Base-by-base conservation (phyloP, 2,888 invertebrate genomes). In the Flexamia atlantica region DNA sequence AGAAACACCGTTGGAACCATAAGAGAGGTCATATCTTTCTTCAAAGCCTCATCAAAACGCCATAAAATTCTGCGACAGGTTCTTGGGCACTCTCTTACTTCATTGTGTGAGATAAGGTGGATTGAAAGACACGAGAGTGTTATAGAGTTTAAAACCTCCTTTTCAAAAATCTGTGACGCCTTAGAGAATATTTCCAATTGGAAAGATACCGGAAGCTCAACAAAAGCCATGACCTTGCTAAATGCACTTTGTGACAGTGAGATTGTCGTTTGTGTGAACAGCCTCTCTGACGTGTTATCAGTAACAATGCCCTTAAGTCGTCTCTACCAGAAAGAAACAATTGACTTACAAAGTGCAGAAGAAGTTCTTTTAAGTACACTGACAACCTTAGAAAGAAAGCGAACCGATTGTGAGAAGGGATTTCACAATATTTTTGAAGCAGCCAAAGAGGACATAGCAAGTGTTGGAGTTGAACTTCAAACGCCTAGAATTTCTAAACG, bases 341-440 rank as follows among this genome's bases (percentile, higher is more conserved):
- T 88, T 83, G 87, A 88, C 83, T 85, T 88, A 83, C 88, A 88
- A 85, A 87, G 70, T 82, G 87, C 88, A 76, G 85, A 85, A n/a
- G 87, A 87, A 85, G 87, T 87, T 79, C 83, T 88, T 36, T 86
- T 86, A 46, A 87, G 88, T 84, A 87, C 87, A 36, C 30, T 87
- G 32, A 60, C 46, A 50, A 86, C 87, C 70, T 85, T 88, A 79
- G 83, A 86, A 85, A 20, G 86, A 36, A 88, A 87, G 83, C 85
- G 87, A 85, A 80, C 85, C 74, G 85, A 88, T 30, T 87, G 83
- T 74, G 87, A 88, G n/a, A n/a, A n/a, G n/a, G n/a, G n/a, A n/a
- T n/a, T n/a, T n/a, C n/a, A n/a, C n/a, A n/a, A n/a, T n/a, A n/a
- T n/a, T n/a, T n/a, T n/a, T n/a, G n/a, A n/a, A n/a, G n/a, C n/a